Evolutionary conservation across 2,797 vertebrate species (phyloP).

Genomic region (Rhyacichthys aspro): DNA sequence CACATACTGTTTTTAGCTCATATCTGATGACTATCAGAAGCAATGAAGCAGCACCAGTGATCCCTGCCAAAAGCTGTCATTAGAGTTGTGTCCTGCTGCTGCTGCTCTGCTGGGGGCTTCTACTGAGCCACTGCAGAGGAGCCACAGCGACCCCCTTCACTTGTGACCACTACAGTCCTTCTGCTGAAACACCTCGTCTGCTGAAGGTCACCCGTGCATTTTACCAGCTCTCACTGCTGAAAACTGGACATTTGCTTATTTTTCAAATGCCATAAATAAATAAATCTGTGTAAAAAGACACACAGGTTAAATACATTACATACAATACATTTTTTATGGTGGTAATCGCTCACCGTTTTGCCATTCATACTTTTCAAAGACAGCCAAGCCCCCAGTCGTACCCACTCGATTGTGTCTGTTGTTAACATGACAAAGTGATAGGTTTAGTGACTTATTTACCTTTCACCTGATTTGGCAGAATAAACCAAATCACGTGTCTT

Average conservation of each 20-base stretch:
- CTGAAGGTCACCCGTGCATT: slow-evolving; percentile 4
- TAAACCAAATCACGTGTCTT: too few species aligned
- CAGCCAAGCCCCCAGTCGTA: too few species aligned
- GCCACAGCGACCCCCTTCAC: slow-evolving; percentile 21
- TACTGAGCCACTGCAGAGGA: slow-evolving; percentile 55
- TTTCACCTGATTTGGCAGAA: too few species aligned
- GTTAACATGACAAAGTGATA: too few species aligned
- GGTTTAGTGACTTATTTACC: too few species aligned
- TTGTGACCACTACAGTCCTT: not conserved
- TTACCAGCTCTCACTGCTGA: not conserved
- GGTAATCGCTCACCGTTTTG: too few species aligned
- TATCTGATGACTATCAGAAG: slow-evolving; percentile 8
- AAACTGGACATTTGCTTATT: not conserved
- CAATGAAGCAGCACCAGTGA: slow-evolving; percentile 28
- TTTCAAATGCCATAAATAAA: not conserved
- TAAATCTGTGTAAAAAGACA: not conserved
- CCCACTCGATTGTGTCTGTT: too few species aligned
- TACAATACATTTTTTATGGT: too few species aligned
- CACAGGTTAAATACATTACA: not conserved
- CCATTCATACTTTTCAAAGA: too few species aligned
- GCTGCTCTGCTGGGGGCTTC: slow-evolving; percentile 43
- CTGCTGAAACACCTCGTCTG: not conserved
- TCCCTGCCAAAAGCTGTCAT: slow-evolving; percentile 35
- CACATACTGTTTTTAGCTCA: not conserved
- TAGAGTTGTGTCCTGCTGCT: slow-evolving; percentile 46